A percentile compares a stretch with the other conserved stretches of the same genome.
phyloP scores from a whole-genome alignment of 2,113 vertebrate genomes.

The Rhinolophus ferrumequinum region DNA sequence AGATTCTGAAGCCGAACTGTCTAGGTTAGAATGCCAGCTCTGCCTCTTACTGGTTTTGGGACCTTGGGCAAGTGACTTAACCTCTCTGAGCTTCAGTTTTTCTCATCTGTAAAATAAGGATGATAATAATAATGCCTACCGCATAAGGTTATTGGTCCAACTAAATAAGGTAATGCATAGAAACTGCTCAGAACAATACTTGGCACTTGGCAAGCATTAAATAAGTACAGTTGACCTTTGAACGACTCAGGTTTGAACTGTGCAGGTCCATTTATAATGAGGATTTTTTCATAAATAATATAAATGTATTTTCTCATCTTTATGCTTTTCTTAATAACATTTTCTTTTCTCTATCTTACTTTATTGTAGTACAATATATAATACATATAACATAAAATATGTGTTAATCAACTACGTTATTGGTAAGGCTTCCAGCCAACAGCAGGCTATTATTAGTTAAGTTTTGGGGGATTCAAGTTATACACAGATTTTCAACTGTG shows the following conservation, averaged over 20 bases:
- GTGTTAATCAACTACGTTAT: not conserved
- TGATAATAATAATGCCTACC: not conserved
- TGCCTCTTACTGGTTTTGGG: not conserved
- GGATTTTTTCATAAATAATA: not conserved
- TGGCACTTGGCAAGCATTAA: not conserved
- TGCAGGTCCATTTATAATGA: not conserved
- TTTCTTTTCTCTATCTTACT: not conserved
- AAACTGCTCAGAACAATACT: not conserved
- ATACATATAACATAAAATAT: not conserved
- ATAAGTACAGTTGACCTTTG: not conserved
- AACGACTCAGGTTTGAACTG: not conserved
- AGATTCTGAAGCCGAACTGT: not conserved
- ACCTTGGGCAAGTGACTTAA: not conserved
- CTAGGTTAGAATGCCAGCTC: not conserved
- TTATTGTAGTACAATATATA: not conserved
- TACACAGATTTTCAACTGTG: not conserved
- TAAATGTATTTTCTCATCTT: not conserved
- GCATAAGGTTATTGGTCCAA: not conserved
- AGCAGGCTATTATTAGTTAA: not conserved
- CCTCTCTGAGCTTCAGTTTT: not conserved
- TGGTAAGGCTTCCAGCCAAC: not conserved
- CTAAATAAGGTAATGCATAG: not conserved
- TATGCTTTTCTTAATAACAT: not conserved
- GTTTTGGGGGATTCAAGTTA: not conserved
- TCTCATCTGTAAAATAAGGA: slow-evolving; percentile 22